Base-by-base conservation (phyloP, 2,797 vertebrate genomes). In the Enteromius treurensis region DNA sequence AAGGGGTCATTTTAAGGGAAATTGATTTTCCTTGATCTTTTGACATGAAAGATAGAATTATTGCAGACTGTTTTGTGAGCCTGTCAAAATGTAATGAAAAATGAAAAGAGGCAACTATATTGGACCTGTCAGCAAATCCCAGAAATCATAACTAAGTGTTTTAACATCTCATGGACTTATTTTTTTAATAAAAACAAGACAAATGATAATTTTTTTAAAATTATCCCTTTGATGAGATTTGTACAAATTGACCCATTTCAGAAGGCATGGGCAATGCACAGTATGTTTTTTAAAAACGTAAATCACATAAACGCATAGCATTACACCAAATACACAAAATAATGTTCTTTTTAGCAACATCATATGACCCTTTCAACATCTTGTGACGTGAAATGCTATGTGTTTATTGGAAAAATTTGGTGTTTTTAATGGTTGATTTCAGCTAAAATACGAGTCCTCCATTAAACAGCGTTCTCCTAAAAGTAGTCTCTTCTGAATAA, bases 11-110 rank as follows among this genome's bases (percentile, higher is more conserved):
- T 71, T 76, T 10, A 65, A 15, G 23, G 32, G 60, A 76, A 76
- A 76, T 55, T 53, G 37, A 68, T 67, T 82, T 42, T 55, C 7
- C 60, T 53, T 75, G 60, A 82, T 76, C 60, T 67, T 67, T 82
- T 82, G 45, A 76, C 37, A 76, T 40, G 51, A 82, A 40, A 53
- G 29, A 68, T 23, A 23, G 13, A 67, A 79, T 53, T 67, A 19
- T 55, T 53, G 37, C 4, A 17, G 19, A 34, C 5, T 37, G 29
- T 55, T 75, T 60, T 42, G 74, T 60, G 37, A 62, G 62, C 42
- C 77, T 53, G 45, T 79, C 77, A 53, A 32, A 79, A 79, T 55
- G 47, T 69, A 68, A 29, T n/a, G 37, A 26, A 69, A 42, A 51
- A 26, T 53, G 37, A 8, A 55, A 55, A 53, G n/a, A 9, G n/a